A percentile compares a stretch with the other conserved stretches of the same genome.
phyloP scores from a whole-genome alignment of 2,888 invertebrate genomes.

The Bibio marci region DNA sequence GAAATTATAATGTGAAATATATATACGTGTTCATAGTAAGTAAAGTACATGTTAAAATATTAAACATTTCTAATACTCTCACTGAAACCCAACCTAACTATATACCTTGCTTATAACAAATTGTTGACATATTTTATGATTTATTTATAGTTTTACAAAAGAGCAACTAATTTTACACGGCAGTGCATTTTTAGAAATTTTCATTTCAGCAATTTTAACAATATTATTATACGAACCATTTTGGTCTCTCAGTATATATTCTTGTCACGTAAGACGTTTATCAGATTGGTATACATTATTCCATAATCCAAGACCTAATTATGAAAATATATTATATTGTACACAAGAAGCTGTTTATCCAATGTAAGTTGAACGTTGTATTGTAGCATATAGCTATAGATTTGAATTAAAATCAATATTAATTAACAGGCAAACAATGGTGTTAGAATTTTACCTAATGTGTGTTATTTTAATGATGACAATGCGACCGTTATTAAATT shows the following conservation, averaged over 20 bases:
- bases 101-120: slow-evolving; percentile 4
- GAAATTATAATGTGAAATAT: too few relatives aligned
- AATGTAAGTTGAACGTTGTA: slow-evolving; percentile 44
- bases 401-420: slow-evolving; percentile 4
- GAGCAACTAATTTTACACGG: slow-evolving; percentile 60
- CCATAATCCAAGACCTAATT: slow-evolving; percentile 86
- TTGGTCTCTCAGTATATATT: slow-evolving; percentile 55
- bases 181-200: slow-evolving; percentile 69
- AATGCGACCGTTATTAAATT: slow-evolving; percentile 57
- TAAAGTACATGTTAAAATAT: too few relatives aligned
- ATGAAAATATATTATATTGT: slow-evolving; percentile 74
- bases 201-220: slow-evolving; percentile 56
- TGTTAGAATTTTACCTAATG: slow-evolving; percentile 76
- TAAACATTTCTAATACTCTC: too few relatives aligned
- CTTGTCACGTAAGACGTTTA: slow-evolving; percentile 62
- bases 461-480: slow-evolving; percentile 63
- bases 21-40: too few relatives aligned
- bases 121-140: neutral
- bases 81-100: too few relatives aligned
- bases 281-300: slow-evolving; percentile 96
- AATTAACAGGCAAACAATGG: slow-evolving; percentile 68
- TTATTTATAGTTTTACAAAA: slow-evolving; percentile 42
- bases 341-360: slow-evolving; percentile 98
- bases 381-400: neutral
- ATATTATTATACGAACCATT: slow-evolving; percentile 67